Evolutionary conservation across 2,113 vertebrate genomes (phyloP), one percentile per base, ranked within the genome.

Genomic region (Lamprotornis superbus): DNA sequence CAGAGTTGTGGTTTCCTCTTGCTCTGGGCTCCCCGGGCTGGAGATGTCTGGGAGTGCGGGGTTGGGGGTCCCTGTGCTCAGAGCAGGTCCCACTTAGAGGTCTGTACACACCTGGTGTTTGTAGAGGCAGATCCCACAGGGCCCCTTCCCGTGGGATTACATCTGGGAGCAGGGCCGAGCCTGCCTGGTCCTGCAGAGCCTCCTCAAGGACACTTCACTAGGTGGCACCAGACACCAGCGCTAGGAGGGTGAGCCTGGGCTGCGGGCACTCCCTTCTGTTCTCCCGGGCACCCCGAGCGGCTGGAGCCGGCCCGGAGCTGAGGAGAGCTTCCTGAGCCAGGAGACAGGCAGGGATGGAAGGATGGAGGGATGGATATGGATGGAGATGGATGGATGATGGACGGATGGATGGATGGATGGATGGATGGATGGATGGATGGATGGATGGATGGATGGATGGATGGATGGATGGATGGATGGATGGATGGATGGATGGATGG

Each of bases 151-250:
- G 4, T 17, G 68, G 37, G 37, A 17, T 50, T 0, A 1, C 15
- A 3, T 2, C 10, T 8, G 81, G n/a, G 31, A 65, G 55, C 53
- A 3, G 33, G 17, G 31, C 76, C 0, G 2, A 9, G 15, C 10
- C 39, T 18, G 28, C 2, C 1, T 10, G 12, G 11, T 23, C 37
- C 56, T 53, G 71, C 75, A 15, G 59, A 40, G 55, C 83, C 64
- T 27, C 80, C 1, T 2, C 5, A 9, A 1, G 9, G 23, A 20
- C 37, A 30, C 69, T 76, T 50, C 96, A 87, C 93, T 95, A 95
- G 96, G 24, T 93, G 95, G 94, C 96, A 96, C 95, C 92, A 97
- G 87, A 94, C 65, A 84, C 94, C 94, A 60, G 84, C 7, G 7
- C 57, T 82, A 3, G 16, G 27, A 37, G 16, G 30, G 15, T 23